phyloP scores from a whole-genome alignment of 2,797 vertebrate species.

The Malurus splendens region DNA sequence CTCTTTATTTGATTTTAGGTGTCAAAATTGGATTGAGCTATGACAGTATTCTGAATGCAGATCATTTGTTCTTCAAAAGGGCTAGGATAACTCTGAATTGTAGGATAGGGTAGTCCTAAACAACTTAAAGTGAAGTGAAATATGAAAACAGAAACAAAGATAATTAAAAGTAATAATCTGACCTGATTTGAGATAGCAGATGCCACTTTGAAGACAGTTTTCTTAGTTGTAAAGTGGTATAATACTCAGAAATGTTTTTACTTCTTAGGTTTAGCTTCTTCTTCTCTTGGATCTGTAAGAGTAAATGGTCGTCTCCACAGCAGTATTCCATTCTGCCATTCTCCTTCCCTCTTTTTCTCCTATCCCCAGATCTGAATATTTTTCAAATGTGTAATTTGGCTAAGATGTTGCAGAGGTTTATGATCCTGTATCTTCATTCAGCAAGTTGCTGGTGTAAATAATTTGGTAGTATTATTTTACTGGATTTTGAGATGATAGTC shows the following conservation, averaged over 20 bases:
- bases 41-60: not conserved
- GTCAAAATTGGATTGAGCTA: not conserved
- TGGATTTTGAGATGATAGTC: not conserved
- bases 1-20: not conserved
- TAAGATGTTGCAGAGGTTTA: not conserved
- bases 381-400: not conserved
- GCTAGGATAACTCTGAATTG: not conserved
- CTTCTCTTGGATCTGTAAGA: not conserved
- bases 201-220: not conserved
- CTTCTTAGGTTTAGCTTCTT: not conserved
- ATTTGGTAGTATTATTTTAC: not conserved
- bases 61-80: not conserved
- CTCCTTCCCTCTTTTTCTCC: not conserved
- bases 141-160: not conserved
- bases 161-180: not conserved
- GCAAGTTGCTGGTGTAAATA: not conserved
- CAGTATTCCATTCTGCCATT: not conserved
- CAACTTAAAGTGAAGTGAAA: not conserved
- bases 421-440: not conserved
- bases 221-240: not conserved
- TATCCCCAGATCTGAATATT: not conserved
- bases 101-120: not conserved
- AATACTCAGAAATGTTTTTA: not conserved
- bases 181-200: not conserved
- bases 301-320: not conserved